These are phyloP conservation scores for Octonoba sinensis DNA, from an alignment of 2,888 invertebrate genomes.

Conservation along the genomic window DNA sequence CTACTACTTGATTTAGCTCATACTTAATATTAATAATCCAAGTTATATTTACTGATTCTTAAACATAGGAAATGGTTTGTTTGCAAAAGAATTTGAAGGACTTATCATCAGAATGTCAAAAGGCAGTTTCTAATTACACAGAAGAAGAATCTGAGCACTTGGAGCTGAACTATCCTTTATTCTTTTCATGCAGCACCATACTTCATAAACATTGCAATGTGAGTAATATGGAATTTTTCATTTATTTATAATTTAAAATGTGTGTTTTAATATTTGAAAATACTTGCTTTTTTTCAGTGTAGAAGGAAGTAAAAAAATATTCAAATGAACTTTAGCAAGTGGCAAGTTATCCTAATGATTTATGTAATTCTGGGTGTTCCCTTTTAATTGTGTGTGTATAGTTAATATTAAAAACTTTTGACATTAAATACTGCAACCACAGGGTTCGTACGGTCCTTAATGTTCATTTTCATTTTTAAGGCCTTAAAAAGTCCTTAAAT, in stretches of 20 bases:
- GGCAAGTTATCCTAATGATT: no score
- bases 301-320: no score
- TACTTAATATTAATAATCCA: no score
- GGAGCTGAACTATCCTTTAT: slow-evolving; percentile 89
- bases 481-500: no score
- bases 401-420: no score
- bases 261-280: not conserved
- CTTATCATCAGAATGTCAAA: slow-evolving; percentile 76
- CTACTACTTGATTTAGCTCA: no score
- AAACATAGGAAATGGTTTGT: slow-evolving; percentile 83
- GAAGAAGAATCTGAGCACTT: slow-evolving; percentile 89
- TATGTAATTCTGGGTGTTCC: no score
- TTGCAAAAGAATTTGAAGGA: slow-evolving; percentile 79
- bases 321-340: no score
- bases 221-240: slow-evolving; percentile 12
- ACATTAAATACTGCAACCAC: no score
- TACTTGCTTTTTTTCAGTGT: not conserved
- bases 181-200: slow-evolving; percentile 83
- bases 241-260: not conserved
- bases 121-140: slow-evolving; percentile 85
- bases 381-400: no score
- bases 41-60: slow-evolving; percentile 29
- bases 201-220: slow-evolving; percentile 75
- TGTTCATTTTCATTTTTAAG: no score
- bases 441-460: no score